Base-by-base conservation (phyloP, 2,797 vertebrate species). In the Cirrhinus molitorella region DNA sequence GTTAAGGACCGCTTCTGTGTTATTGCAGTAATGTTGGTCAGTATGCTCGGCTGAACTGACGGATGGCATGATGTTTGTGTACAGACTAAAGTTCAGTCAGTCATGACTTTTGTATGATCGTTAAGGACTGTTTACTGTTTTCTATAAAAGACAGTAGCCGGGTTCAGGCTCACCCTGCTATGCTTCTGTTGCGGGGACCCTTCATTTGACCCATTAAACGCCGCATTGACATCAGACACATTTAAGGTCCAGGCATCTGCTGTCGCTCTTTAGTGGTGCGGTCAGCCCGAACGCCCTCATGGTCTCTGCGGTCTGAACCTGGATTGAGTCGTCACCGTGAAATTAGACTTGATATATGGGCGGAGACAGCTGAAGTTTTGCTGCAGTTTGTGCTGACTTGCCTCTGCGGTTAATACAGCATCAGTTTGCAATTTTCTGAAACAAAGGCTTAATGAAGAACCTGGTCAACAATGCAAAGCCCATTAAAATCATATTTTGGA, bases 311-410 rank as follows among this genome's bases (percentile, higher is more conserved):
- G 61, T 79, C 70, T 74, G 45, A 31, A 59, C 25, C 47, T 57
- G 28, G 47, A 37, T 40, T 79, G 84, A 73, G 37, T 25, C 40
- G 4, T 66, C 81, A 75, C 47, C 79, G 28, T 79, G 70, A 75
- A 83, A 84, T 76, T 83, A 65, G 71, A 63, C 16, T 80, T 73
- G 63, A 59, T 71, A 71, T 68, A 79, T 66, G 79, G 78, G 73
- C 17, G 45, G 53, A 67, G 28, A 82, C 16, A 70, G 63, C 67
- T 83, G 53, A 71, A 84, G 65, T 83, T 73, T 71, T 45, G 23
- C 28, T 21, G 75, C n/a, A 23, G 61, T 43, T 9, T 31, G 59
- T 63, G 59, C 16, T 31, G 25, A 63, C 80, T 71, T 49, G 80
- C 45, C 57, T 74, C 6, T 66, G 59, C 55, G 80, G 71, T 51